A percentile compares a stretch with the other conserved stretches of the same genome.
These are phyloP conservation scores for Blastobasis adustella DNA, from an alignment of 2,888 invertebrate species.

Conservation along the genomic window DNA sequence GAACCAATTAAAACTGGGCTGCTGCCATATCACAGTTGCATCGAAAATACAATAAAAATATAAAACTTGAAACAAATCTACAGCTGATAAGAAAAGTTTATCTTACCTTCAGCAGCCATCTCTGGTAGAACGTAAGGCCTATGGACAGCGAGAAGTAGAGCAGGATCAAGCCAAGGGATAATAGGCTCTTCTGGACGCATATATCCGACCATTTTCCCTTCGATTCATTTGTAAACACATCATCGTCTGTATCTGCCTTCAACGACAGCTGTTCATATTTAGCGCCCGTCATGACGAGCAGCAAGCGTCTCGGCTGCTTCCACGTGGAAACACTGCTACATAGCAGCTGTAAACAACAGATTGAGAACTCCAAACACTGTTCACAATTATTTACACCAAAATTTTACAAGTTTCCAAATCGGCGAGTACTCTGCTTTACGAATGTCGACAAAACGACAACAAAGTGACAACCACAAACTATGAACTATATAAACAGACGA, in stretches of 20 bases:
- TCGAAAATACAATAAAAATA: background rate
- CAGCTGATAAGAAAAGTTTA: slow-evolving; percentile 9
- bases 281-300: slow-evolving; percentile 49
- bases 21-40: background rate
- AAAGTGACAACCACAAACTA: too few relatives aligned
- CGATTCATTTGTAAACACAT: slow-evolving; percentile 49
- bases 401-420: too few relatives aligned
- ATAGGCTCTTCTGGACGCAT: slow-evolving; percentile 52
- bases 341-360: slow-evolving; percentile 31
- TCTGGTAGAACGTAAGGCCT: slow-evolving; percentile 96
- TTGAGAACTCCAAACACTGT: background rate
- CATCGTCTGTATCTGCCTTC: slow-evolving; percentile 52
- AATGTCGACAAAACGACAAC: too few relatives aligned
- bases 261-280: slow-evolving; percentile 68
- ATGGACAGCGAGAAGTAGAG: slow-evolving; percentile 95
- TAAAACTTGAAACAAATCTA: slow-evolving; percentile 1
- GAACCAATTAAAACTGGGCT: too few relatives aligned
- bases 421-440: too few relatives aligned
- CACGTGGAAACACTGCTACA: slow-evolving; percentile 34
- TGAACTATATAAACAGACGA: too few relatives aligned
- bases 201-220: slow-evolving; percentile 53
- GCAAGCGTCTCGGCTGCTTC: slow-evolving; percentile 25
- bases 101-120: slow-evolving; percentile 89
- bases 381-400: too few relatives aligned
- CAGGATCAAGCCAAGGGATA: slow-evolving; percentile 77